Evolutionary conservation across 2,797 vertebrate species (phyloP).

Genomic region (Ptychadena robeensis): DNA sequence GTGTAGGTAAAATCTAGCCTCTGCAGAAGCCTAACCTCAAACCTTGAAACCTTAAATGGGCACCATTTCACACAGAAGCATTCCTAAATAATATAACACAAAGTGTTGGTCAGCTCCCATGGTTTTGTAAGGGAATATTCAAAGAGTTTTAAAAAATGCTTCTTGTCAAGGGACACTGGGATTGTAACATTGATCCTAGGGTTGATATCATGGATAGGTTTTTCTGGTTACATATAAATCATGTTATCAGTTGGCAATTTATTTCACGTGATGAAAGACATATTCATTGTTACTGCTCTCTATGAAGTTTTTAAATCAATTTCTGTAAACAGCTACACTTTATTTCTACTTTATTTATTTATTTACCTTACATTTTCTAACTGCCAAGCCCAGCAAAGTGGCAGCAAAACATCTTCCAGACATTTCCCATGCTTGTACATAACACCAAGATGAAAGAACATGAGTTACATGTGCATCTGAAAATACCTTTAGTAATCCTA

Average conservation of each 20-base stretch:
- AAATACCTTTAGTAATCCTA: slow-evolving; percentile 11
- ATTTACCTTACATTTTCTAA: too few species aligned
- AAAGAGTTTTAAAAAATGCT: too few species aligned
- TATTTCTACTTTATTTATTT: too few species aligned
- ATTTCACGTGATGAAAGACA: neutral
- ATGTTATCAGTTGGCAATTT: neutral
- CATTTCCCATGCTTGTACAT: slow-evolving; percentile 13
- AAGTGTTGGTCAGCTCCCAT: too few species aligned
- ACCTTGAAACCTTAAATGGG: too few species aligned
- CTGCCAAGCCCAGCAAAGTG: slow-evolving; percentile 11
- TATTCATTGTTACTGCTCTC: neutral
- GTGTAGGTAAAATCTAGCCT: too few species aligned
- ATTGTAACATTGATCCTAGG: neutral
- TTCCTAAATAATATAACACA: too few species aligned
- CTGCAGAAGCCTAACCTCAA: too few species aligned
- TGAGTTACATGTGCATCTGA: slow-evolving; percentile 15
- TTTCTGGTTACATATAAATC: neutral
- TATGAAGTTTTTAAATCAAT: neutral
- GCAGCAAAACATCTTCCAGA: neutral
- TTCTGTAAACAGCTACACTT: neutral
- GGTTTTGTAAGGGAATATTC: too few species aligned
- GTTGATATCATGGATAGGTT: neutral
- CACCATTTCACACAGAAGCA: too few species aligned
- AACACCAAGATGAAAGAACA: slow-evolving; percentile 2
- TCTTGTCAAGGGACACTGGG: neutral